phyloP scores from a whole-genome alignment of 35 echinoderm and acorn worm genomes.

The Stichopus chloronotus region DNA sequence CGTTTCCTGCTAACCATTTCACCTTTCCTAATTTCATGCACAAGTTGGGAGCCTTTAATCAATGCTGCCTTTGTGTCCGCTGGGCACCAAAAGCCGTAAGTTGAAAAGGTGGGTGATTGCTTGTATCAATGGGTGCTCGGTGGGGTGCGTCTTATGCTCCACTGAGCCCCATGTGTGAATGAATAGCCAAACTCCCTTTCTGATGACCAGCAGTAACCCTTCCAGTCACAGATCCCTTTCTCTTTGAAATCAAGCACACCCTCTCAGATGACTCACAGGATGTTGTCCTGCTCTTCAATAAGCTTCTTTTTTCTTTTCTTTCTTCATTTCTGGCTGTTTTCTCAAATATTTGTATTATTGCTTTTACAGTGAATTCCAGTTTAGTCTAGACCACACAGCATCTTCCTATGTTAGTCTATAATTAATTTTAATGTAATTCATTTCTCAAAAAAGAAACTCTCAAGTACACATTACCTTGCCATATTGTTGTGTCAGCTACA shows the following conservation, averaged over 20 bases:
- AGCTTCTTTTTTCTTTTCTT: neutral
- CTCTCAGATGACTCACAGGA: slow-evolving; percentile 36
- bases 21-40: slow-evolving; percentile 3
- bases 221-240: neutral
- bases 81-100: neutral
- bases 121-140: slow-evolving; percentile 20
- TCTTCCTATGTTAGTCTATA: neutral
- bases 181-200: neutral
- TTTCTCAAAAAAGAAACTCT: too few relatives aligned
- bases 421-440: too few relatives aligned
- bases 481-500: too few relatives aligned
- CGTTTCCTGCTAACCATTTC: slow-evolving; percentile 36
- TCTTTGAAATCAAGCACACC: neutral
- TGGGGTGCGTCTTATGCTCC: slow-evolving; percentile 36
- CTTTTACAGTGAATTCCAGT: neutral
- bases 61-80: slow-evolving; percentile 15
- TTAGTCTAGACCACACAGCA: neutral
- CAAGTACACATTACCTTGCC: too few relatives aligned
- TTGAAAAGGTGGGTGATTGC: slow-evolving; percentile 40
- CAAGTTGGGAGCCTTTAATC: neutral
- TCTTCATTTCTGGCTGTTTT: too few relatives aligned
- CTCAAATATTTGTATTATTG: neutral
- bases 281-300: slow-evolving; percentile 7
- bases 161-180: slow-evolving; percentile 28
- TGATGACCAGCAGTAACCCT: slow-evolving; percentile 49